These are phyloP conservation scores for Oreortyx pictus DNA, from an alignment of 2,797 vertebrate species.

Conservation along the genomic window DNA sequence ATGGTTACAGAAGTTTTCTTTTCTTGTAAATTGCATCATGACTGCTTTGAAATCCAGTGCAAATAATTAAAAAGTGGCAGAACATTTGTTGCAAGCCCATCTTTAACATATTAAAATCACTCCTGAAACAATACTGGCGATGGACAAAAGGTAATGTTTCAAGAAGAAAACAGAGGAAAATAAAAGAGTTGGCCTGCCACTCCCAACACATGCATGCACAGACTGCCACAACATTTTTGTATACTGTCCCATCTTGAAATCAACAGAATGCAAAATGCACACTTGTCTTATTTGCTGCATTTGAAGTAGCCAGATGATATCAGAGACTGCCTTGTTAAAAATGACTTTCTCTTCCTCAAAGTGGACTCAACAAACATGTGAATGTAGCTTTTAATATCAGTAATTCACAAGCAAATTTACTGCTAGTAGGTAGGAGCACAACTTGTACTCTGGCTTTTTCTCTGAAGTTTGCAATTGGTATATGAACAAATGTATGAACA, in stretches of 20 bases:
- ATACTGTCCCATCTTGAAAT: constrained; percentile 12
- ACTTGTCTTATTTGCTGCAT: constrained; percentile 8
- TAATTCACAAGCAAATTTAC: background rate
- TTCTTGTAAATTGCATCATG: constrained; percentile 57
- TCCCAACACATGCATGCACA: constrained; percentile 37
- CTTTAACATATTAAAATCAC: constrained; percentile 71
- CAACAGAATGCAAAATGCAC: constrained; percentile 1
- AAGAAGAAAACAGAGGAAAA: constrained; percentile 61
- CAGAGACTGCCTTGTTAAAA: background rate
- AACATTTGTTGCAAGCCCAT: constrained; percentile 63
- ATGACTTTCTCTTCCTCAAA: accelerated
- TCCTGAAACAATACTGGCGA: constrained; percentile 71
- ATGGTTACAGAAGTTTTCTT: constrained; percentile 13
- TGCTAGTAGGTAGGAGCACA: background rate
- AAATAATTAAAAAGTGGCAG: constrained; percentile 67
- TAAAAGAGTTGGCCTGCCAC: constrained; percentile 41
- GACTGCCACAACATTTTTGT: constrained; percentile 28
- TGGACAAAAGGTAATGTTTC: constrained; percentile 63
- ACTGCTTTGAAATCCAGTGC: constrained; percentile 60
- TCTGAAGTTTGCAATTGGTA: background rate
- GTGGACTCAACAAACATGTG: background rate
- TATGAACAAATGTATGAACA: background rate
- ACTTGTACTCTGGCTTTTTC: background rate
- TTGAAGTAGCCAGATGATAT: background rate
- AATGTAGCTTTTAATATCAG: background rate